Base-by-base conservation (phyloP, 2,113 vertebrate species). In the Lagopus leucura region DNA sequence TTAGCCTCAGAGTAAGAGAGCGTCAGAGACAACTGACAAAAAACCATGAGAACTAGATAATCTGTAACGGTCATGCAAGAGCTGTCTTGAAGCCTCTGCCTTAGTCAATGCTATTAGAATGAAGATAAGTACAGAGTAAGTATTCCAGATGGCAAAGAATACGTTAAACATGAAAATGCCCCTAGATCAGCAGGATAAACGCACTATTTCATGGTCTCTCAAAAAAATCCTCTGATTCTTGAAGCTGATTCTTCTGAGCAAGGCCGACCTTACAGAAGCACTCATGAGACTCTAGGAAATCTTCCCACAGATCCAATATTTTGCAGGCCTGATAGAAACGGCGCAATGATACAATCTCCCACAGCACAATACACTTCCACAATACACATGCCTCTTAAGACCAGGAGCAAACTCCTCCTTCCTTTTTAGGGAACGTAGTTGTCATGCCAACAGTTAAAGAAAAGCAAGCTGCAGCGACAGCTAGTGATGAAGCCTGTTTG, bases 391-490 rank as follows among this genome's bases (percentile, higher is more conserved):
- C 6, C 73, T 45, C 2, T 1, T 13, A 71, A 27, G 24, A 66
- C 58, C 11, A 34, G 64, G 27, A 92, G n/a, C 20, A 77, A 87
- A 76, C 36, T 76, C 63, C 71, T 82, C 48, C 70, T 63, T 71
- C 24, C 9, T 28, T 38, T 34, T 2, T 2, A 58, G 22, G 36
- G 73, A 94, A 82, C 66, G 76, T 2, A 9, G 92, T 95, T 95
- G 92, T 42, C 90, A 94, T 70, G 90, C 36, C 96, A 95, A 95
- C 90, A 1, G 45, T 61, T 48, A 42, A 24, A 88, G 72, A 92
- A 82, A 10, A 66, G 87, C 11, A 32, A 64, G 58, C 88, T 94
- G 88, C 90, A 96, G 96, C 88, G 92, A 96, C 96, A 94, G 82
- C 96, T 95, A 95, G 82, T 58, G 94, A 92, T 63, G n/a, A 88